phyloP scores from a whole-genome alignment of 2,113 vertebrate species.

The Bubo blakistoni region DNA sequence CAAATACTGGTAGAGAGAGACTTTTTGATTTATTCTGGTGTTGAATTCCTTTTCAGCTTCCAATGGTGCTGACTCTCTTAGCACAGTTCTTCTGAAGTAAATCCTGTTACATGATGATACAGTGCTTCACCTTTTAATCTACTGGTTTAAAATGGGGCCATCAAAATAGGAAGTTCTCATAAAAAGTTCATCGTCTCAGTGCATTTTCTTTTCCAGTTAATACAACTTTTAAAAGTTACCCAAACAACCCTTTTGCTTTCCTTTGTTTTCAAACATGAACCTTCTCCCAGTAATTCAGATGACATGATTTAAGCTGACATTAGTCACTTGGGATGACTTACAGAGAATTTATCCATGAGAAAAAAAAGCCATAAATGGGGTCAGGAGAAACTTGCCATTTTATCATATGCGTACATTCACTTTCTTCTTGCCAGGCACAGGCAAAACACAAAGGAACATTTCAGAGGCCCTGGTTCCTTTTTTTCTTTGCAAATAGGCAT shows the following conservation, averaged over 20 bases:
- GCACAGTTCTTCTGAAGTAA: neutral
- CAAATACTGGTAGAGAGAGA: neutral
- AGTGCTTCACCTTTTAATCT: neutral
- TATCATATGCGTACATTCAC: neutral
- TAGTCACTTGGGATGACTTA: constrained; percentile 28
- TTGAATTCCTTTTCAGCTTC: neutral
- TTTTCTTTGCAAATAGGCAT: neutral
- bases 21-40: neutral
- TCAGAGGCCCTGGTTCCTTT: constrained; percentile 1
- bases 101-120: neutral
- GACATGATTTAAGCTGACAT: constrained; percentile 37
- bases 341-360: constrained; percentile 1
- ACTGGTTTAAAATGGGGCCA: neutral
- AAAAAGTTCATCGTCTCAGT: neutral
- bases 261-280: constrained; percentile 13
- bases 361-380: neutral
- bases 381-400: neutral
- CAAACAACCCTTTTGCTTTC: neutral
- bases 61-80: neutral
- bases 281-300: constrained; percentile 20
- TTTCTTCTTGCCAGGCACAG: neutral
- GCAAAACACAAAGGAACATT: constrained; percentile 32
- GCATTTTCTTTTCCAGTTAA: neutral
- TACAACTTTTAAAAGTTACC: neutral
- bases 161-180: neutral